A percentile compares a stretch with the other conserved stretches of the same genome.
Conservation (phyloP, 2,888 invertebrate genomes). For the Drosophila rubida region DNA sequence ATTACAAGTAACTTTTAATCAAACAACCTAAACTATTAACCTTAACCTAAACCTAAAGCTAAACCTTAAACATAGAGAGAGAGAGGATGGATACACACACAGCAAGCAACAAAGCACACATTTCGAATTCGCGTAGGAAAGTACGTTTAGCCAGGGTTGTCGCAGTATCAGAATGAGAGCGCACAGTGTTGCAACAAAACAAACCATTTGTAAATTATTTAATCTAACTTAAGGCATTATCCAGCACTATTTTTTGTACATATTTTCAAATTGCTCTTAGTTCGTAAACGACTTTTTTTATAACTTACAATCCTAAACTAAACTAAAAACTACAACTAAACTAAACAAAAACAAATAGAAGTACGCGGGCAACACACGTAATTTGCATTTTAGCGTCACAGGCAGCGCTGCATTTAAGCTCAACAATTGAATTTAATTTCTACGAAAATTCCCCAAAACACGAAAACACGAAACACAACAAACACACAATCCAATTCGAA, state of each 20-base stretch:
- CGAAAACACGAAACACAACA: conserved; percentile 35
- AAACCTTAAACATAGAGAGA: conserved; percentile 56
- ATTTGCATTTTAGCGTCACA: conserved; percentile 77
- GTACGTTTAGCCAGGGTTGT: conserved; percentile 54
- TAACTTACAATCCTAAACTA: conserved; percentile 56
- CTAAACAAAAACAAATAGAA: conserved; percentile 43
- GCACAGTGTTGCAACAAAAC: conserved; percentile 65
- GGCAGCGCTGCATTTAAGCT: conserved; percentile 80
- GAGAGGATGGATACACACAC: too few relatives aligned
- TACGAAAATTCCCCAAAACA: conserved; percentile 43
- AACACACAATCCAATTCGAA: not conserved
- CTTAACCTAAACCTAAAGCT: conserved; percentile 76
- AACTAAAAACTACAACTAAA: conserved; percentile 29
- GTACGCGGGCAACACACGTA: conserved; percentile 43
- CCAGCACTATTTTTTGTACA: conserved; percentile 71
- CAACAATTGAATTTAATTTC: conserved; percentile 78
- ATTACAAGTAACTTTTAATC: conserved; percentile 78
- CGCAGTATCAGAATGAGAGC: conserved; percentile 59
- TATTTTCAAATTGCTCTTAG: conserved; percentile 68
- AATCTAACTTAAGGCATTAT: conserved; percentile 73
- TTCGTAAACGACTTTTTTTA: conserved; percentile 63
- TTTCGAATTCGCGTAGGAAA: conserved; percentile 67
- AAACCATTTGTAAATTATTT: conserved; percentile 83
- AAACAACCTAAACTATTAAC: conserved; percentile 79
- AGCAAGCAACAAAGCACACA: conserved; percentile 33